phyloP scores from a whole-genome alignment of 2,113 vertebrate species.

The Anarhynchus alexandrinus region DNA sequence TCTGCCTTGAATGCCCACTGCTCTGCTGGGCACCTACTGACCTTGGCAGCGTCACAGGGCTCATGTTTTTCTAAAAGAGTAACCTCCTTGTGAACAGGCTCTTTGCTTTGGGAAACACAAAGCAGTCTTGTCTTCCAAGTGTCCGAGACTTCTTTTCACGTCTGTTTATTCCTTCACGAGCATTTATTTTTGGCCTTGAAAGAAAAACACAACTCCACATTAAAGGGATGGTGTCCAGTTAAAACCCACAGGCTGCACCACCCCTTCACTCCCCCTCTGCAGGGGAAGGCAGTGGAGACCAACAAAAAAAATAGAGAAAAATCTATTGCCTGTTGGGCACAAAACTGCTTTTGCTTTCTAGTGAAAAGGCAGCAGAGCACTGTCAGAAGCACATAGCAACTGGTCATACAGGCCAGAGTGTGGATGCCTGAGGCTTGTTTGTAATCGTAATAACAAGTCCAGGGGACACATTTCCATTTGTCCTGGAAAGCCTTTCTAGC shows the following conservation, averaged over 20 bases:
- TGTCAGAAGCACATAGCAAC: neutral
- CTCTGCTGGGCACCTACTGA: constrained; percentile 46
- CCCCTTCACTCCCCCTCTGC: neutral
- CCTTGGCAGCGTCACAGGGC: constrained; percentile 33
- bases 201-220: constrained; percentile 23
- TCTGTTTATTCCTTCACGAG: constrained; percentile 32
- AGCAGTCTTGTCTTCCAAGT: constrained; percentile 58
- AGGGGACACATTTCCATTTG: neutral
- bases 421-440: neutral
- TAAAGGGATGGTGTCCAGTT: constrained; percentile 4
- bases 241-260: constrained; percentile 6
- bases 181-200: constrained; percentile 53
- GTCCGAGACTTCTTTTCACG: constrained; percentile 39
- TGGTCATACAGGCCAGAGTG: neutral
- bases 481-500: neutral
- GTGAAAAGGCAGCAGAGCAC: neutral
- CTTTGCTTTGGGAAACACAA: constrained; percentile 46
- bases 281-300: neutral
- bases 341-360: constrained; percentile 30
- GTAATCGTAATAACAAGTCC: neutral
- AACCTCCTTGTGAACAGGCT: constrained; percentile 41
- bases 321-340: neutral
- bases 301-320: neutral
- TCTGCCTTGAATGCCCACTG: neutral
- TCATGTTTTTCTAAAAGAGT: constrained; percentile 26